Evolutionary conservation across 1,140 invertebrate genomes (phyloP), one percentile per base, ranked within the genome.

Genomic region (Linepithema humile): DNA sequence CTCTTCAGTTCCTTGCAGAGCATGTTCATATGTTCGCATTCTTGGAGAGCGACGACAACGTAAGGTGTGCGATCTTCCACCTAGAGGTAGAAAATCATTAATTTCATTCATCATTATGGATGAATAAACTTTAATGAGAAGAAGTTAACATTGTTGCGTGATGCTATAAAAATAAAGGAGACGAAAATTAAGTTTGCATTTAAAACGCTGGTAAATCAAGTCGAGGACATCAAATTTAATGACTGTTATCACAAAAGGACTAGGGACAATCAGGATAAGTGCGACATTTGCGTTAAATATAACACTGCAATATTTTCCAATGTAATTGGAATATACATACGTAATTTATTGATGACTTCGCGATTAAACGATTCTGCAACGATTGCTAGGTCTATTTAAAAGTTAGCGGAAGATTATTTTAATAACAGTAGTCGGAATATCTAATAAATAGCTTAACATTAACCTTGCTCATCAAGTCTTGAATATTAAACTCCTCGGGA

Each of bases 21-120:
- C 10, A 95, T 95, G 92, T 99, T 99, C 98, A 99, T 99, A 62
- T 98, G 95, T 93, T 99, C 98, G 92, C 98, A 99, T 95, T 99
- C 98, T 95, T 99, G 98, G 86, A 99, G 97, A 4, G 98, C 98
- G 0, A 99, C 98, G 20, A 99, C 98, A 0, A 98, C 97, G 90
- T 97, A 99, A 0, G 98, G 98, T 2, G 98, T 98, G 87, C 97
- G 95, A 87, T 99, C 98, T 94, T 99, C 98, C 1, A 97, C 84
- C 93, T 94, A 62, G 15, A 53, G 23, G 20, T 73, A 48, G 65
- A 45, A 75, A 70, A 5, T 48, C 26, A 12, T n/a, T 48, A 23
- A 5, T 45, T 20, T 77, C 43, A n/a, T 67, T 75, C 32, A 32
- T 55, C 9, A n/a, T 3, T 50, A 40, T 55, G 26, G 23, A 32